These are phyloP conservation scores for Macrophya annulata DNA, from an alignment of 2,888 invertebrate genomes.

Conservation along the genomic window DNA sequence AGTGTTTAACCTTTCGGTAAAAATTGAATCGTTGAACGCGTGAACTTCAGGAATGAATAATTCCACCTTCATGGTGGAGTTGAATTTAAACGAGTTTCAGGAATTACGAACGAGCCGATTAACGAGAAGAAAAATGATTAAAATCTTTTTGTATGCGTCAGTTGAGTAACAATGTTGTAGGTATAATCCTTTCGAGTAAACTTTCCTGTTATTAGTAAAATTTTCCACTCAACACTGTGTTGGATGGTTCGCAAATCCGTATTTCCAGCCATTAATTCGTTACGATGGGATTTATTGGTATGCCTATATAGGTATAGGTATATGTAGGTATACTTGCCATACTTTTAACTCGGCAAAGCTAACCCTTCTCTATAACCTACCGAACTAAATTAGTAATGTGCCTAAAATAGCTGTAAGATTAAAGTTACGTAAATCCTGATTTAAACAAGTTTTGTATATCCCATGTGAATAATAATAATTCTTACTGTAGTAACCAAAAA, in stretches of 20 bases:
- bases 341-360: background rate
- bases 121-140: constrained; percentile 15
- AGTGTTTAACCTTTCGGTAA: background rate
- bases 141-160: background rate
- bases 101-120: background rate
- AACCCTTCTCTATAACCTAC: background rate
- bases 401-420: background rate
- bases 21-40: background rate
- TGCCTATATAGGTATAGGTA: background rate
- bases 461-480: constrained; percentile 23
- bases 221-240: background rate
- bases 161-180: background rate
- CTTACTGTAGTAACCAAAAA: background rate
- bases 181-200: background rate
- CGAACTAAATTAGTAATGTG: constrained; percentile 39
- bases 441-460: background rate
- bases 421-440: background rate
- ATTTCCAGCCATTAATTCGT: constrained; percentile 25
- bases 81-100: background rate
- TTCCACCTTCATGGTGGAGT: background rate
- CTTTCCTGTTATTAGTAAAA: constrained; percentile 30
- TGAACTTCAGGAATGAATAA: constrained; percentile 9
- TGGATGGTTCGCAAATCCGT: constrained; percentile 12
- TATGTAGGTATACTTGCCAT: too few species aligned
- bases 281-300: constrained; percentile 24